Percentiles rank a stretch among this genome's conserved stretches.
These are phyloP conservation scores for Marcusenius ussheri DNA, from an alignment of 2,113 vertebrate species.

Conservation along the genomic window DNA sequence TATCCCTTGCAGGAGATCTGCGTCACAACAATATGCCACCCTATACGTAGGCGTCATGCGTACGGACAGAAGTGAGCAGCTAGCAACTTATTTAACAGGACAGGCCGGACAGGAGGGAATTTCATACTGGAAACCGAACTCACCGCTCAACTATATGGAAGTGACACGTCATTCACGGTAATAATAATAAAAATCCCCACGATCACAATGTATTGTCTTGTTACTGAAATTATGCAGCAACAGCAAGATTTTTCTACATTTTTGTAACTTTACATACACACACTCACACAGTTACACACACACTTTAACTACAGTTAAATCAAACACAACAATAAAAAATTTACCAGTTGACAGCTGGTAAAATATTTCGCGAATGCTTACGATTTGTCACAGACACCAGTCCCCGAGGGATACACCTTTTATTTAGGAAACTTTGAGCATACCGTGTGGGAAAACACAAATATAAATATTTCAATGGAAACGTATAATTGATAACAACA, in stretches of 20 bases:
- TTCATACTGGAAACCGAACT: neutral
- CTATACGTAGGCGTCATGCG: neutral
- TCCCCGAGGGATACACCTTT: neutral
- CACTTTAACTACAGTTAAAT: neutral
- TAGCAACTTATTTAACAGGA: neutral
- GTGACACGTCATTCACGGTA: neutral
- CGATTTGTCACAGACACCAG: neutral
- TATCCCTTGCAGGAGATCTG: neutral
- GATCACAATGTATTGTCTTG: neutral
- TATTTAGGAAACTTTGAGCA: constrained; percentile 4
- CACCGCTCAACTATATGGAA: neutral
- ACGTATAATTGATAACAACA: neutral
- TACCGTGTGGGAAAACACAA: neutral
- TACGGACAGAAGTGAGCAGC: neutral
- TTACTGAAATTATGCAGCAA: neutral
- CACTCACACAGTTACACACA: neutral
- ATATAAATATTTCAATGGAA: neutral
- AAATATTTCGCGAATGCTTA: neutral
- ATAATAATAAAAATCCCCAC: neutral
- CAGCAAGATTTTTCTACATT: neutral
- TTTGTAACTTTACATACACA: no score
- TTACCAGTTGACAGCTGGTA: neutral
- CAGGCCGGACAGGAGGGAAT: neutral
- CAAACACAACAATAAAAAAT: neutral
- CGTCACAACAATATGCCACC: neutral